phyloP scores from a whole-genome alignment of 1,140 invertebrate genomes.

The Lysiphlebus fabarum region DNA sequence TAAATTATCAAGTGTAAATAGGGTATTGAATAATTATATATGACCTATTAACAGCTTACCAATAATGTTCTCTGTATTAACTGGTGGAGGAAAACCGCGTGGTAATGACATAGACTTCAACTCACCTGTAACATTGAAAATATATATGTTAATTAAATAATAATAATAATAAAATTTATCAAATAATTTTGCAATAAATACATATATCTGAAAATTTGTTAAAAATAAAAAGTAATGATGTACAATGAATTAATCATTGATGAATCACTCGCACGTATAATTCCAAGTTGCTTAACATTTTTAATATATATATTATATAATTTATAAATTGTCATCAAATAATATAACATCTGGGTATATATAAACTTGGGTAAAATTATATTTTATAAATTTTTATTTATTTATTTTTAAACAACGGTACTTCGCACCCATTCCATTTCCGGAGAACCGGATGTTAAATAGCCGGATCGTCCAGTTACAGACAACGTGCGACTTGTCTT shows the following conservation, averaged over 20 bases:
- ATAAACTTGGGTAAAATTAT: conserved; percentile 16
- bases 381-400: neutral
- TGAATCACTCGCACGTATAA: too few relatives aligned
- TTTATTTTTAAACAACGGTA: conserved; percentile 9
- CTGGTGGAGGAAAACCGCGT: conserved; percentile 48
- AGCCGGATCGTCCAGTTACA: conserved; percentile 17
- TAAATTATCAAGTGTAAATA: too few relatives aligned
- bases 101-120: conserved; percentile 55
- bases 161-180: neutral
- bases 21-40: neutral
- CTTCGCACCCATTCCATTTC: conserved; percentile 20
- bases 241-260: too few relatives aligned
- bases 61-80: conserved; percentile 30
- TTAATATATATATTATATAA: too few relatives aligned
- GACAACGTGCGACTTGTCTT: conserved; percentile 2
- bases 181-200: too few relatives aligned
- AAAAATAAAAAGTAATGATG: too few relatives aligned
- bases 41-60: neutral
- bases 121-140: conserved; percentile 53
- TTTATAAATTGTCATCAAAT: too few relatives aligned
- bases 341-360: too few relatives aligned
- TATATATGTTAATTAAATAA: conserved; percentile 23
- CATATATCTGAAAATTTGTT: too few relatives aligned
- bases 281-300: too few relatives aligned
- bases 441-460: conserved; percentile 23